Base-by-base conservation (phyloP, 2,888 invertebrate genomes). In the Neocrepidodera transversa region DNA sequence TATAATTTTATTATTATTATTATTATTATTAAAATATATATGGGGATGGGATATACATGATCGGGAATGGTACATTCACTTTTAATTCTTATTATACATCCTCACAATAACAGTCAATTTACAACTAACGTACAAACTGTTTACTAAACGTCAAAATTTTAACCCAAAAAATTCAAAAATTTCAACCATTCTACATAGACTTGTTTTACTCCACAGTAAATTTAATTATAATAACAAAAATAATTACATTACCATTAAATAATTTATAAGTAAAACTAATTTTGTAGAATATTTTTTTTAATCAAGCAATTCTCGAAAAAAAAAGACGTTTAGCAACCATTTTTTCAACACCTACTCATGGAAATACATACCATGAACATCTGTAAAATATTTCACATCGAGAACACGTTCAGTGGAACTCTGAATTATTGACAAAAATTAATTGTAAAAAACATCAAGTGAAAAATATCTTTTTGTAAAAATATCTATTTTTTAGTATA, bases 381-480 rank as follows among this genome's bases (percentile, higher is more conserved):
- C 14, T 45, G 13, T 45, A 73, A 74, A 70, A 72, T 78, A 78
- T 78, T 78, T 77, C 76, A 79, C 78, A 78, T 78, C 78, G 78
- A 80, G 79, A 79, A 80, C 80, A 79, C 79, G 79, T 79, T 79
- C 78, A 78, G 79, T 79, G 80, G 79, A 79, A 78, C 76, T 78
- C 77, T 74, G 74, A 47, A 76, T 76, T 74, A 74, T 74, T 67
- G 69, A 72, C 72, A 64, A 71, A 76, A n/a, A 76, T 70, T 74
- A 71, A 74, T 66, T 57, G 60, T 58, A 50, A 69, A n/a, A 68
- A 64, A 66, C 30, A 3, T 65, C 51, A 65, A 70, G 69, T 72
- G 68, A 69, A 75, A 74, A 74, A 73, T 74, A 71, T 71, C 63
- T 71, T n/a, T 71, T 71, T 76, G 75, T 73, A 76, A 76, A 77